Base-by-base conservation (phyloP, 2,797 vertebrate species). In the Denticeps clupeoides region DNA sequence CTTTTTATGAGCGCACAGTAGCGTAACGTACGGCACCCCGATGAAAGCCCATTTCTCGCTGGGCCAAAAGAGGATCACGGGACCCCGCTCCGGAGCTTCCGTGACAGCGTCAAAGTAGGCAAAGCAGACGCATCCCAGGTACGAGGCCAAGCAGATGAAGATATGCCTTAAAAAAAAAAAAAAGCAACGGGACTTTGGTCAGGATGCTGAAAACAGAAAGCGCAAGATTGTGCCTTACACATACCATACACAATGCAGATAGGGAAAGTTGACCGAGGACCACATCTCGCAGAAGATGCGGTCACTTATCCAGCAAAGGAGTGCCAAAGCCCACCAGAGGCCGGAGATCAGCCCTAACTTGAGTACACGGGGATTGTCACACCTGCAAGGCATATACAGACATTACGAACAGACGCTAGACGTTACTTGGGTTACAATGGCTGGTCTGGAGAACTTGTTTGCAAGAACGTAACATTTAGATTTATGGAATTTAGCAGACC, bases 31-130 rank as follows among this genome's bases (percentile, higher is more conserved):
- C 5, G 93, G 95, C 37, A 98, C 83, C 0, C 95, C 93, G 1
- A 98, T 97, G 71, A 98, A 98, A 5, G 94, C 94, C 95, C 94
- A 99, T 40, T 85, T 95, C 75, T 99, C 95, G 9, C 87, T 98
- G 47, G 93, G 93, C 93, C 94, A 99, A 82, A 99, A 99, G 81
- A 83, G 90, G 71, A 99, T 84, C 66, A 96, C 92, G 0, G 95
- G 95, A 2, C 91, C 91, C 71, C 91, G 89, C 65, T 97, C 94
- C 0, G 95, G 94, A 27, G 92, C 93, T 75, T 99, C 95, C 0
- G 91, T 88, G 0, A 82, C 90, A 1, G 88, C 93, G 22, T 96
- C 89, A 0, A 99, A 96, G 73, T 99, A 99, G 56, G 94, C 91
- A 2, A 99, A 97, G 64, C 92, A 98, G 60, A 99, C 93, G 0